Base-by-base conservation (phyloP, 2,797 vertebrate species). In the Danio kyathit region DNA sequence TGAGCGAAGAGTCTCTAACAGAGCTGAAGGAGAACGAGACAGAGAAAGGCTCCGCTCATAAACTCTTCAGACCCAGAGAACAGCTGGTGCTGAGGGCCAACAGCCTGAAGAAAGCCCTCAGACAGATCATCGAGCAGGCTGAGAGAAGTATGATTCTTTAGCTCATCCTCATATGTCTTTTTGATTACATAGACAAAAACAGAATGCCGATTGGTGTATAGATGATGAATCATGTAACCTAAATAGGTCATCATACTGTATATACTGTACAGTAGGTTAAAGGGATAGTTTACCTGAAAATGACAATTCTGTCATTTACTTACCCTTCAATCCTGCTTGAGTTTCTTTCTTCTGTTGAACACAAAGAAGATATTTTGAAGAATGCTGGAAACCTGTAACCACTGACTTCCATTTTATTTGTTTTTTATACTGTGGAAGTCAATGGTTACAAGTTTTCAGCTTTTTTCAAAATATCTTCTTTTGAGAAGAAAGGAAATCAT, bases 41-140 rank as follows among this genome's bases (percentile, higher is more conserved):
- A 0, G 93, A 94, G 88, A 96, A 96, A 82, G 79, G 83, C 38
- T 92, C 93, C 4, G 89, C 91, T 0, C 94, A 92, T 72, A 96
- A 94, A 85, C 88, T 95, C 74, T 93, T 95, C 87, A 97, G 92
- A 80, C 94, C 96, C 2, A 93, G 92, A 46, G 96, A 99, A 87
- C 96, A 97, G 85, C 92, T 99, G 80, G 96, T 99, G 96, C 93
- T 98, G 11, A 88, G 98, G 44, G 98, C 97, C 79, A 97, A 99
- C 92, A 99, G 98, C 84, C 92, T 99, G 90, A 99, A 99, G 93
- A 99, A 99, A 86, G 98, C 97, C 0, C 95, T 99, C 74, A 92
- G 97, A 74, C 96, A 98, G 89, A 97, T 99, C 90, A 97, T 99
- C 41, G 96, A 98, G 83, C 97, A 99, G 90, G 96, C 96, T 0